A percentile compares a stretch with the other conserved stretches of the same genome.
Evolutionary conservation across 2,797 vertebrate species (phyloP).

Genomic region (Enteromius radiatus): DNA sequence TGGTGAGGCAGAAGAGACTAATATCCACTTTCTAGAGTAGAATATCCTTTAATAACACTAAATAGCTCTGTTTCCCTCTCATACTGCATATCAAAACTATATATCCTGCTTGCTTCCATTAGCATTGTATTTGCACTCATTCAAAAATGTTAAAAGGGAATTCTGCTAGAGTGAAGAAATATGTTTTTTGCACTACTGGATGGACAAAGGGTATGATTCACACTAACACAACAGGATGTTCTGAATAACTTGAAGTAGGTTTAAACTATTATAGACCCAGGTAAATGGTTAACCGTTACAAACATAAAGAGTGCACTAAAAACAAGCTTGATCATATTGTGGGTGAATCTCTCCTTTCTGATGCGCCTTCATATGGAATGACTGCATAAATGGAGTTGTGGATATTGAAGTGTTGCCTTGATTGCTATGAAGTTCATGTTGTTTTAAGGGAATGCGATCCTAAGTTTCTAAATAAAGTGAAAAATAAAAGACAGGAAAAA

Average conservation of each 20-base stretch:
- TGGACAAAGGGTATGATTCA: constrained; percentile 7
- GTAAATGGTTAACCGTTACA: constrained; percentile 37
- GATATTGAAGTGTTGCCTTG: constrained; percentile 58
- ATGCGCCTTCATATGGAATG: constrained; percentile 5
- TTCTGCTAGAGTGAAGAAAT: constrained; percentile 1
- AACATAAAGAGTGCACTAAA: constrained; percentile 35
- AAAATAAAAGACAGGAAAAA: constrained; percentile 73
- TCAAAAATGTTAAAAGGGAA: constrained; percentile 25
- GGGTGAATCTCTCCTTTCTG: not conserved
- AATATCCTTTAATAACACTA: not conserved
- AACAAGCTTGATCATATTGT: constrained; percentile 4
- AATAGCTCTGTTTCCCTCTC: not conserved
- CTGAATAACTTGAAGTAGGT: constrained; percentile 28
- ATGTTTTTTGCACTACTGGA: constrained; percentile 31
- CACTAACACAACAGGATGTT: constrained; percentile 20
- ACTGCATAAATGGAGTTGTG: constrained; percentile 32
- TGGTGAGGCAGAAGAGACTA: not conserved
- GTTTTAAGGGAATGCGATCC: constrained; percentile 74
- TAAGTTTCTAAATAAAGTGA: constrained; percentile 75
- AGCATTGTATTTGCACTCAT: constrained; percentile 25
- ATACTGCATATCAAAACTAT: constrained; percentile 3
- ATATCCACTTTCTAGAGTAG: constrained; percentile 17
- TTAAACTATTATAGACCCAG: constrained; percentile 17
- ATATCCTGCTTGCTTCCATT: constrained; percentile 20
- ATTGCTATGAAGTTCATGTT: constrained; percentile 68